Percentiles rank a stretch among this genome's conserved stretches.
Evolutionary conservation across 2,797 vertebrate species (phyloP).

Genomic region (Rhinatrema bivittatum): DNA sequence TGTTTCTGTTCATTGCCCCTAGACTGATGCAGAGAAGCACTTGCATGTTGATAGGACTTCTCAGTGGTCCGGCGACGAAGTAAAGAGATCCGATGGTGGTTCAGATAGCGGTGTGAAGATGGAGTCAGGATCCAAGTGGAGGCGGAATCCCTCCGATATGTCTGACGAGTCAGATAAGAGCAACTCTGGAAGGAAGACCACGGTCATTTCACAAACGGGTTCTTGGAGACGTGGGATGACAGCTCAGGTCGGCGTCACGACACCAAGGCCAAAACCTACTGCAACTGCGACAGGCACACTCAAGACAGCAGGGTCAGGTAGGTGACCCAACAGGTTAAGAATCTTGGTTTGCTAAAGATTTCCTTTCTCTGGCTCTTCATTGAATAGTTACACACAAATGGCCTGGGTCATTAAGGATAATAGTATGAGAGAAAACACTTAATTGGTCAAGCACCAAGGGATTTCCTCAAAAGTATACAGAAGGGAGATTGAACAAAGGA

Average conservation of each 20-base stretch:
- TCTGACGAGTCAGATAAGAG: slow-evolving; percentile 93
- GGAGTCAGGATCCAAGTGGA: slow-evolving; percentile 80
- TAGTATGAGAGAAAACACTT: too few species aligned
- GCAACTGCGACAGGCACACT: slow-evolving; percentile 47
- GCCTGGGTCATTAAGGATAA: too few species aligned
- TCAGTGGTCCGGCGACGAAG: slow-evolving; percentile 77
- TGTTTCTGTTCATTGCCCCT: too few species aligned
- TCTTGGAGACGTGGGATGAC: slow-evolving; percentile 94
- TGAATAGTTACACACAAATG: neutral
- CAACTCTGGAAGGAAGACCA: slow-evolving; percentile 72
- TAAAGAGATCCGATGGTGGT: slow-evolving; percentile 78
- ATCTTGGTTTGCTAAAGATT: too few species aligned
- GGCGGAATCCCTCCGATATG: slow-evolving; percentile 81
- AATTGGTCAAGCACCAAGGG: too few species aligned
- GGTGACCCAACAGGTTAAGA: too few species aligned
- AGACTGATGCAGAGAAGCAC: slow-evolving; percentile 91
- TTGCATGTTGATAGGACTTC: slow-evolving; percentile 66
- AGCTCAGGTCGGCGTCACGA: slow-evolving; percentile 87
- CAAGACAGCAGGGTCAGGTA: slow-evolving; percentile 84
- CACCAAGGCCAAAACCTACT: slow-evolving; percentile 78
- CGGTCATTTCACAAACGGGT: slow-evolving; percentile 80
- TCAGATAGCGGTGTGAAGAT: slow-evolving; percentile 81
- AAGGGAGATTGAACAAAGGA: too few species aligned
- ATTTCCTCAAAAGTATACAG: too few species aligned
- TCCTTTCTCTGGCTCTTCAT: too few species aligned